A percentile compares a stretch with the other conserved stretches of the same genome.
These are phyloP conservation scores for Sebastolobus altivelis DNA, from an alignment of 2,797 vertebrate species.

Conservation along the genomic window DNA sequence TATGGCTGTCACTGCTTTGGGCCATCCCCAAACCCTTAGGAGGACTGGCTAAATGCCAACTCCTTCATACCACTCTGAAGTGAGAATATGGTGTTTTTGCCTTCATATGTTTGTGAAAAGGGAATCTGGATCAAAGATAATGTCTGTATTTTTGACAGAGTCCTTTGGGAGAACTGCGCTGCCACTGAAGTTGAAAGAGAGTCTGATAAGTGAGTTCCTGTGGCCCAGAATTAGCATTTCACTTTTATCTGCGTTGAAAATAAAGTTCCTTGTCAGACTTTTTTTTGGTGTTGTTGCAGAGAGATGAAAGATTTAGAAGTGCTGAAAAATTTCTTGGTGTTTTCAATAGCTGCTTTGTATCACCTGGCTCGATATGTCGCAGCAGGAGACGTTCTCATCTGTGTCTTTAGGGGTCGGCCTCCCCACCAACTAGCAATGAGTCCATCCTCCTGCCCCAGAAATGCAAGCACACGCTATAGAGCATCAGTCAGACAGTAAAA, in stretches of 20 bases:
- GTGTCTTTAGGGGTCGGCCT: slow-evolving; percentile 29
- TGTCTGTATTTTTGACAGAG: slow-evolving; percentile 34
- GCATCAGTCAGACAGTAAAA: background rate
- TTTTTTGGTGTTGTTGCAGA: slow-evolving; percentile 7
- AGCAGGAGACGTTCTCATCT: slow-evolving; percentile 13
- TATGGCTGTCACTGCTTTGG: slow-evolving; percentile 14
- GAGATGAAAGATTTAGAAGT: slow-evolving; percentile 19
- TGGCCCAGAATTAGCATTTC: slow-evolving; percentile 54
- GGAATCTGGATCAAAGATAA: slow-evolving; percentile 47
- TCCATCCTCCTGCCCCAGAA: slow-evolving; percentile 15
- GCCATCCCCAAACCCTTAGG: slow-evolving; percentile 9
- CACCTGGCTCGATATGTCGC: slow-evolving; percentile 1
- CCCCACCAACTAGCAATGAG: background rate
- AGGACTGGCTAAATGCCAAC: slow-evolving; percentile 40
- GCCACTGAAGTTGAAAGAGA: slow-evolving; percentile 46
- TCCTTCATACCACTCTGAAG: slow-evolving; percentile 23
- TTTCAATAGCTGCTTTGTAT: slow-evolving; percentile 24
- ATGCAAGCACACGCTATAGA: background rate
- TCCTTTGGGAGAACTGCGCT: slow-evolving; percentile 46
- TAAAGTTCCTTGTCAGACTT: slow-evolving; percentile 17
- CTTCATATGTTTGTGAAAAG: slow-evolving; percentile 45
- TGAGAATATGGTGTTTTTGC: slow-evolving; percentile 22
- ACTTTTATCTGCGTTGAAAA: slow-evolving; percentile 43
- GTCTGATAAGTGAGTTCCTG: slow-evolving; percentile 46
- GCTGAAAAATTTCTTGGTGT: slow-evolving; percentile 11